These are phyloP conservation scores for Danaus melanippus DNA, from an alignment of 1,140 invertebrate genomes.

Conservation along the genomic window DNA sequence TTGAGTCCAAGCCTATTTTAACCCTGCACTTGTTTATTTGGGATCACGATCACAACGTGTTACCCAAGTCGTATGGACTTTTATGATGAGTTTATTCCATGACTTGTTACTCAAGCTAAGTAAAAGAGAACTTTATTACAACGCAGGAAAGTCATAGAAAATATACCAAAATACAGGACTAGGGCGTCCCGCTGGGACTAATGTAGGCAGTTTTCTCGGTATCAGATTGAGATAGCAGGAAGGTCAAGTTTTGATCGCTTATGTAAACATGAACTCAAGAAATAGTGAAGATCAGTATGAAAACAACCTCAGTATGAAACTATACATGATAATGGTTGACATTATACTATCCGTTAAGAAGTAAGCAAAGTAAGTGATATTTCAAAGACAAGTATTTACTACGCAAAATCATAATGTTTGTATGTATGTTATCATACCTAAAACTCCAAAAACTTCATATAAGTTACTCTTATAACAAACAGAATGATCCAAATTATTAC, in stretches of 20 bases:
- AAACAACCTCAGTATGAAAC: no score
- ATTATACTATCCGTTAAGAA: no score
- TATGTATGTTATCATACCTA: no score
- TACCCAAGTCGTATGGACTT: conserved; percentile 49
- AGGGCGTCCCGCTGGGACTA: conserved; percentile 51
- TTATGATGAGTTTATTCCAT: conserved; percentile 54
- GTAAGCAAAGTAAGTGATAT: no score
- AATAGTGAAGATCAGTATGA: conserved; percentile 3
- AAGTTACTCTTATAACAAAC: no score
- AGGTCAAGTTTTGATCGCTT: conserved; percentile 57
- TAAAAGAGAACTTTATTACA: conserved; percentile 30
- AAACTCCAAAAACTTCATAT: no score
- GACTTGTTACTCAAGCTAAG: conserved; percentile 13
- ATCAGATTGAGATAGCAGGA: conserved; percentile 56
- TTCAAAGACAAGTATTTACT: no score
- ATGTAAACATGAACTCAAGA: conserved; percentile 22
- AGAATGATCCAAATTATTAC: no score
- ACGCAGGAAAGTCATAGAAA: conserved; percentile 19
- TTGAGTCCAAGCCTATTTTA: conserved; percentile 26
- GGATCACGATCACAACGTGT: conserved; percentile 56
- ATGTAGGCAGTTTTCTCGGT: conserved; percentile 55
- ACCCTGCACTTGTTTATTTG: conserved; percentile 34
- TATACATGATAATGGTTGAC: no score
- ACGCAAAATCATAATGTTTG: no score
- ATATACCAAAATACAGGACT: conserved; percentile 27